These are phyloP conservation scores for Rhinolophus sinicus DNA, from an alignment of 2,113 vertebrate genomes.

Conservation along the genomic window DNA sequence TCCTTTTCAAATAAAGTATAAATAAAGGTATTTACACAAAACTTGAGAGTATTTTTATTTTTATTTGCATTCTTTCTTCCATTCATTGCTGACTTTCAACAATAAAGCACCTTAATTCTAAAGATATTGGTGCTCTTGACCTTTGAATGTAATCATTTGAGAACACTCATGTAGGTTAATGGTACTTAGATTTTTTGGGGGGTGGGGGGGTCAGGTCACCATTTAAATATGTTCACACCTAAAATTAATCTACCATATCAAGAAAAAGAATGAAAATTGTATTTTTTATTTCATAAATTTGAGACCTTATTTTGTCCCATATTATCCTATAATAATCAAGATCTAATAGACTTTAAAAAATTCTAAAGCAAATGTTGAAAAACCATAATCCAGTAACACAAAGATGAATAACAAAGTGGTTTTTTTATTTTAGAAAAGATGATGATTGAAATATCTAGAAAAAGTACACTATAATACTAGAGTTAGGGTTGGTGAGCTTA, in stretches of 20 bases:
- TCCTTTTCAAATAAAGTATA: background rate
- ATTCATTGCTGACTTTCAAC: slow-evolving; percentile 1
- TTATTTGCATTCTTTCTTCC: background rate
- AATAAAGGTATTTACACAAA: background rate
- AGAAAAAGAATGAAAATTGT: background rate
- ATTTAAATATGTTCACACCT: slow-evolving; percentile 19
- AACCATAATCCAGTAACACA: background rate
- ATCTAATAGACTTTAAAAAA: background rate
- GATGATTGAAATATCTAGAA: background rate
- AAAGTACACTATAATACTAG: background rate
- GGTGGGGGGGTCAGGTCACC: background rate
- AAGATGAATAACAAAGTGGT: slow-evolving; percentile 15
- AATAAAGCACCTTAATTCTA: background rate
- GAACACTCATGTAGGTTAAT: background rate
- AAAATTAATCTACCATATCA: slow-evolving; percentile 28
- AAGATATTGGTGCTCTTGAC: background rate
- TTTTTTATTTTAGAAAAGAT: slow-evolving; percentile 32
- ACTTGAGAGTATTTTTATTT: background rate
- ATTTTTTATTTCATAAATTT: background rate
- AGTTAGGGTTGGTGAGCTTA: background rate
- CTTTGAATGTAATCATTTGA: background rate
- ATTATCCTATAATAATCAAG: background rate
- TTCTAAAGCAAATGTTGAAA: slow-evolving; percentile 33
- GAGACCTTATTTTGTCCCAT: background rate
- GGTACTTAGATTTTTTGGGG: background rate